Percentiles rank a stretch among this genome's conserved stretches.
Evolutionary conservation across 1,140 invertebrate genomes (phyloP).

Genomic region (Hylaeus anthracinus): DNA sequence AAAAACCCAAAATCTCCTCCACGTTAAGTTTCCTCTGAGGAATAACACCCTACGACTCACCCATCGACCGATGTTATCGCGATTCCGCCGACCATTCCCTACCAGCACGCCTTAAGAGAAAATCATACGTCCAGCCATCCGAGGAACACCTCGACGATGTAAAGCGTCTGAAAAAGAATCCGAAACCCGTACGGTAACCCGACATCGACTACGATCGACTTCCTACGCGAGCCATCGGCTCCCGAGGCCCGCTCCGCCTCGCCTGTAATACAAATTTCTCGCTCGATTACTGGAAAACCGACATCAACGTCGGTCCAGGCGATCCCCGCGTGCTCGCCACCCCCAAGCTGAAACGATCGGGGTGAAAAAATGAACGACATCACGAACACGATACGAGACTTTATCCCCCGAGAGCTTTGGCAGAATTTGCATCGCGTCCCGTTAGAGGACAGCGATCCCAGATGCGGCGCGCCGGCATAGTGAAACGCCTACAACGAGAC

Average conservation of each 20-base stretch:
- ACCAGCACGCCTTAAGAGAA: not conserved
- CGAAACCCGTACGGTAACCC: not conserved
- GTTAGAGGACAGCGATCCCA: conserved; percentile 40
- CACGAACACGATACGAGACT: not conserved
- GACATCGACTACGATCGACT: not conserved
- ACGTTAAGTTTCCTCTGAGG: no score
- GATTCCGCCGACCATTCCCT: not conserved
- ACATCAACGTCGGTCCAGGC: not conserved
- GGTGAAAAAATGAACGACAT: not conserved
- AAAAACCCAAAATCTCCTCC: no score
- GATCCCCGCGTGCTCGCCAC: not conserved
- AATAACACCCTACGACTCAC: no score
- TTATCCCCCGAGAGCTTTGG: conserved; percentile 26
- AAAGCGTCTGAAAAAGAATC: not conserved
- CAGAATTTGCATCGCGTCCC: conserved; percentile 42
- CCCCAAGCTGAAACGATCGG: not conserved
- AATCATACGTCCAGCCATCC: not conserved
- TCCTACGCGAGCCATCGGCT: not conserved
- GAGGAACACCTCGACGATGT: not conserved
- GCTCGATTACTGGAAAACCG: not conserved
- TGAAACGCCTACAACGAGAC: conserved; percentile 36
- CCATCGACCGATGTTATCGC: not conserved
- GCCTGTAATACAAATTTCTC: conserved; percentile 11
- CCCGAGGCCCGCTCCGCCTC: not conserved
- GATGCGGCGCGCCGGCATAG: conserved; percentile 12